Conservation (phyloP, 2,113 vertebrate genomes). For the Apteryx mantelli region DNA sequence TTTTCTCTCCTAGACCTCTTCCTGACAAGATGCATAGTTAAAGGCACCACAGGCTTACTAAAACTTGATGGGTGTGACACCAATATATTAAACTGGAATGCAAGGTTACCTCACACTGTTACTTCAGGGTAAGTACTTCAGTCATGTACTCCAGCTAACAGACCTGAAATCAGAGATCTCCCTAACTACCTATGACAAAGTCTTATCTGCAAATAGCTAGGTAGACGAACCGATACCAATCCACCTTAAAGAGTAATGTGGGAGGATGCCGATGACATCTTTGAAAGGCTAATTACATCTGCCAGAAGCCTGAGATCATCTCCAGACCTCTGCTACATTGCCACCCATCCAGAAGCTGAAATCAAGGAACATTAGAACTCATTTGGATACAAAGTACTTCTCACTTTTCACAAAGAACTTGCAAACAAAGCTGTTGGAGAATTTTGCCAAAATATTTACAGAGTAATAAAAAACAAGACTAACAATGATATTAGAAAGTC, state of each 20-base stretch:
- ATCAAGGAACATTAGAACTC: neutral
- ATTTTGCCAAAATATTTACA: neutral
- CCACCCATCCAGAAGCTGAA: neutral
- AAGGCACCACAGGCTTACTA: neutral
- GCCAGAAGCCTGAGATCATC: constrained; percentile 9
- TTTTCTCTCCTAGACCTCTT: neutral
- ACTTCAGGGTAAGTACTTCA: constrained; percentile 31
- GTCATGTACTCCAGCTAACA: neutral
- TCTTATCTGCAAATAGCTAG: constrained; percentile 14
- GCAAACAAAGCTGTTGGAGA: neutral
- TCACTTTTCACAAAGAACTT: neutral
- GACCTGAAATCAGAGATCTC: neutral
- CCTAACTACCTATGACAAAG: constrained; percentile 20
- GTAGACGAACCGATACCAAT: neutral
- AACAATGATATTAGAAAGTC: neutral
- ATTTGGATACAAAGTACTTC: neutral
- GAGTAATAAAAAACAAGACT: neutral
- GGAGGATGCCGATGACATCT: constrained; percentile 30
- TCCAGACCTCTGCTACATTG: neutral
- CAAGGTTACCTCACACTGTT: neutral
- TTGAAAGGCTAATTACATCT: constrained; percentile 1
- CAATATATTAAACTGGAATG: neutral
- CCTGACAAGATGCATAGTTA: neutral
- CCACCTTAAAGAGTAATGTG: neutral
- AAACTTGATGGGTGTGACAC: neutral